phyloP scores from a whole-genome alignment of 1,140 invertebrate genomes.

The Sinonovacula constricta region DNA sequence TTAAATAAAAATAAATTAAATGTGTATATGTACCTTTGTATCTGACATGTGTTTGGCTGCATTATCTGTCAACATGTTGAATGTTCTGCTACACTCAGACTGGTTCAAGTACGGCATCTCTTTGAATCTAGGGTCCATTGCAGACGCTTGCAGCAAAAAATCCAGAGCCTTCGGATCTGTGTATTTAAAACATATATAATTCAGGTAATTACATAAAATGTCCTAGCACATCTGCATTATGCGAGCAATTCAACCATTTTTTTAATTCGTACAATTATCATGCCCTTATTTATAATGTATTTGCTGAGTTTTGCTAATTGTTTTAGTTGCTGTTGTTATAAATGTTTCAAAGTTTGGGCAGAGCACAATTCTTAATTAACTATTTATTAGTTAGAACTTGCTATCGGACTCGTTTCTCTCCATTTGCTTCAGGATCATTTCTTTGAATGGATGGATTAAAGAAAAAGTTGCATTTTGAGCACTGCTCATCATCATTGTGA shows the following conservation, averaged over 20 bases:
- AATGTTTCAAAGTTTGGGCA: neutral
- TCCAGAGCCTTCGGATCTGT: neutral
- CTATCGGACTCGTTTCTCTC: neutral
- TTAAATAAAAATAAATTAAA: too few relatives aligned
- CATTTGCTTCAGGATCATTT: slow-evolving; percentile 14
- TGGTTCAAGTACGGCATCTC: neutral
- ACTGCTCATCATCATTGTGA: slow-evolving; percentile 21
- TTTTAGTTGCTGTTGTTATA: neutral
- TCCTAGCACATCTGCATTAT: neutral
- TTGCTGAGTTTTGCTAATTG: neutral
- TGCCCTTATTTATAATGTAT: neutral
- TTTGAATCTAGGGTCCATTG: slow-evolving; percentile 24
- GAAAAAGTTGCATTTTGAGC: slow-evolving; percentile 7
- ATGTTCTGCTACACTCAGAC: too few relatives aligned
- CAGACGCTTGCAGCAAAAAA: slow-evolving; percentile 2
- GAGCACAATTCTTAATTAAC: neutral
- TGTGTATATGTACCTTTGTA: too few relatives aligned
- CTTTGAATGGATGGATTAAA: slow-evolving; percentile 20
- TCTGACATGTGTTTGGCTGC: too few relatives aligned
- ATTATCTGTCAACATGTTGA: too few relatives aligned
- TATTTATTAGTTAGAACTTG: neutral
- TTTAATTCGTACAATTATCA: neutral
- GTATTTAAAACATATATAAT: slow-evolving; percentile 7
- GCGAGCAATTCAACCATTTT: neutral
- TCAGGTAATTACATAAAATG: neutral